Conservation (phyloP, 2,113 vertebrate species). For the Phrynocephalus versicolor region DNA sequence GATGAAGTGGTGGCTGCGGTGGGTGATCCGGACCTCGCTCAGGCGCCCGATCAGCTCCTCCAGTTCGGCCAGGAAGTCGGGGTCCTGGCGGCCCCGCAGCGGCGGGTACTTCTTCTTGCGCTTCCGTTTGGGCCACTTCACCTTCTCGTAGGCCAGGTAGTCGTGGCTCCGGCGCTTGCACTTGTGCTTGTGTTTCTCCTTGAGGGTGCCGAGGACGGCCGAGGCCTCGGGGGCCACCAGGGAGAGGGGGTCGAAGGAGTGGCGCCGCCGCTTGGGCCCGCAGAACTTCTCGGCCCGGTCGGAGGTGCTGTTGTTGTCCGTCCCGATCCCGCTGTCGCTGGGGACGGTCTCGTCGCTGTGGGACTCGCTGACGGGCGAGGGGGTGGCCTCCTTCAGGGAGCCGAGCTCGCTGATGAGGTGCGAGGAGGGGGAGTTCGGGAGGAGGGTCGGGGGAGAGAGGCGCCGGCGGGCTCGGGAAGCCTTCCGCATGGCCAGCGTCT, state of each 20-base stretch:
- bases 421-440: conserved; percentile 83
- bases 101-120: conserved; percentile 96
- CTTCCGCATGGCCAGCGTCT: conserved; percentile 89
- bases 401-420: conserved; percentile 90
- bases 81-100: conserved; percentile 88
- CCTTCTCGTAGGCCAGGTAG: conserved; percentile 87
- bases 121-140: conserved; percentile 93
- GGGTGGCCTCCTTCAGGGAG: conserved; percentile 87
- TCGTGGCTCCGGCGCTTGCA: conserved; percentile 87
- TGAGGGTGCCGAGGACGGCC: conserved; percentile 77
- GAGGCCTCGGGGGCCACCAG: conserved; percentile 74
- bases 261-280: conserved; percentile 81
- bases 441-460: conserved; percentile 78
- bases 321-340: conserved; percentile 91
- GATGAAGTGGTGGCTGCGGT: conserved; percentile 84
- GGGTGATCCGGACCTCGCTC: conserved; percentile 89
- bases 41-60: conserved; percentile 89
- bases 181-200: conserved; percentile 93
- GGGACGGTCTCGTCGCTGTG: conserved; percentile 91
- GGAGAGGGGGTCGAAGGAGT: conserved; percentile 84
- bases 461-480: conserved; percentile 77
- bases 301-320: conserved; percentile 90
- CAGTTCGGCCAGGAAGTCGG: conserved; percentile 89
- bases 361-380: conserved; percentile 95
- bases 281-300: conserved; percentile 87